A percentile compares a stretch with the other conserved stretches of the same genome.
These are phyloP conservation scores for Orchesella cincta DNA, from an alignment of 1,140 invertebrate species.

Conservation along the genomic window DNA sequence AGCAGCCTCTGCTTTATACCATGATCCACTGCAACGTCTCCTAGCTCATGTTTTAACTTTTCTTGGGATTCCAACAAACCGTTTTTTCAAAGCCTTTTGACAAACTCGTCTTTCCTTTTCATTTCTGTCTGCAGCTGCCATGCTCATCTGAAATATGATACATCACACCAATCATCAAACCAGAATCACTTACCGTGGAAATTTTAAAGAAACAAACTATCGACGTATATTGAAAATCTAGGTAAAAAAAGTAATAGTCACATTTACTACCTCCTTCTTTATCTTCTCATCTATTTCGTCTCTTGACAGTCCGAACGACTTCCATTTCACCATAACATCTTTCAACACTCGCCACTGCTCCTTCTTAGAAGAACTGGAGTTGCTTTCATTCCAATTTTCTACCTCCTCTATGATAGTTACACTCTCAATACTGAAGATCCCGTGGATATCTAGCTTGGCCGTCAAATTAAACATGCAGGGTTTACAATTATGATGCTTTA, in stretches of 20 bases:
- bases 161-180: background rate
- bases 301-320: constrained; percentile 69
- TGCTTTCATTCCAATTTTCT: constrained; percentile 67
- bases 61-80: constrained; percentile 93
- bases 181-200: background rate
- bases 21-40: constrained; percentile 75
- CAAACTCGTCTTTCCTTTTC: constrained; percentile 94
- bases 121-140: constrained; percentile 83
- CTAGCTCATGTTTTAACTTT: constrained; percentile 76
- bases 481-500: constrained; percentile 76
- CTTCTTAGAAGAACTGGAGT: too few species aligned
- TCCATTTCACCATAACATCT: constrained; percentile 76
- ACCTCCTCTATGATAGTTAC: constrained; percentile 84
- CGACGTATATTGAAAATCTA: too few species aligned
- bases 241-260: too few species aligned
- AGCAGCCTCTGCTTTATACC: constrained; percentile 69
- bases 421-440: constrained; percentile 81
- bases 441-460: constrained; percentile 88
- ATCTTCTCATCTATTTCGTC: constrained; percentile 67
- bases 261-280: background rate
- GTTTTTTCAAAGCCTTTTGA: constrained; percentile 96
- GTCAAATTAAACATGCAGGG: constrained; percentile 93
- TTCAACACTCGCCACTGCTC: too few species aligned
- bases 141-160: constrained; percentile 53
- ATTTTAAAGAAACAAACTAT: background rate